Percentiles rank a stretch among this genome's conserved stretches.
Evolutionary conservation across 2,888 invertebrate species (phyloP).

Genomic region (Mesorhabditis spiculigera): DNA sequence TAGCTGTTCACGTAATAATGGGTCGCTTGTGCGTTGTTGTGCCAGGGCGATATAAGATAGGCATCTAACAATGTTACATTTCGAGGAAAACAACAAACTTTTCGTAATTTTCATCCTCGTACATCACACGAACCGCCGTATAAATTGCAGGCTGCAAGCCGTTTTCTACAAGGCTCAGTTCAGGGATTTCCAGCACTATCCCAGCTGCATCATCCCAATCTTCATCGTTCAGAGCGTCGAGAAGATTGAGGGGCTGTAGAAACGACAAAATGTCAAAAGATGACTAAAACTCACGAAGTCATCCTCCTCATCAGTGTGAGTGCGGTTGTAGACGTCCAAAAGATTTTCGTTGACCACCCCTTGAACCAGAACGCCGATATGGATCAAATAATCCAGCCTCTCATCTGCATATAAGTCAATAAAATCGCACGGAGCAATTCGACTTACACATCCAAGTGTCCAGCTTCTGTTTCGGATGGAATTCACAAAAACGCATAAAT

Average conservation of each 20-base stretch:
- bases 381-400: not conserved
- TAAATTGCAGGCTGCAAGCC: not conserved
- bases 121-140: not conserved
- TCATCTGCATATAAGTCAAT: not conserved
- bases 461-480: not conserved
- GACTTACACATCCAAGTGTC: not conserved
- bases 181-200: constrained; percentile 1
- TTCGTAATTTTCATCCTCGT: constrained; percentile 3
- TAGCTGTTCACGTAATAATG: not conserved
- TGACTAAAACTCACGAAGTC: constrained; percentile 1
- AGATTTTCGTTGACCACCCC: not conserved
- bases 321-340: not conserved
- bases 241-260: not conserved
- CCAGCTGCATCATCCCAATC: not conserved
- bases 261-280: not conserved
- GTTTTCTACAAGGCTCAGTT: not conserved
- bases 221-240: not conserved
- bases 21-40: not conserved
- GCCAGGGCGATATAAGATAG: not conserved
- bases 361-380: not conserved
- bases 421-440: not conserved
- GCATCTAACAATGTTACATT: too few relatives aligned
- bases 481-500: not conserved
- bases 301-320: not conserved
- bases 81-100: not conserved